phyloP scores from a whole-genome alignment of 2,113 vertebrate species.

The Ascaphus truei region DNA sequence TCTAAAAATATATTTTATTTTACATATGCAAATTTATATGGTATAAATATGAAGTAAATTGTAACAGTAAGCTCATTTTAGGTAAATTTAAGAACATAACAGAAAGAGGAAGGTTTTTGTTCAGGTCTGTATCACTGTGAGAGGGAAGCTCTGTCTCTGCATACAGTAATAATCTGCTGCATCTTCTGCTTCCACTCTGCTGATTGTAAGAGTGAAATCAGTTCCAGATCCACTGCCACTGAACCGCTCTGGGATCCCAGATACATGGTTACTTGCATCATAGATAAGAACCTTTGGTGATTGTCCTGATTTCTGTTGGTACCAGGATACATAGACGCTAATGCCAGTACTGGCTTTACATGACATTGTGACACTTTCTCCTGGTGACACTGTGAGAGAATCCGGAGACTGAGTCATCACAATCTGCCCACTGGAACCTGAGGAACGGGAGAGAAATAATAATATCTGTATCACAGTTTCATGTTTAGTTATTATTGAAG shows the following conservation, averaged over 20 bases:
- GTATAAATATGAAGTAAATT: too few species aligned
- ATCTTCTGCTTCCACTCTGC: conserved; percentile 39
- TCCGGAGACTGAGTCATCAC: conserved; percentile 45
- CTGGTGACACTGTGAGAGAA: background rate
- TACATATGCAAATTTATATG: too few species aligned
- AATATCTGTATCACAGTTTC: too few species aligned
- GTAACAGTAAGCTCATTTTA: too few species aligned
- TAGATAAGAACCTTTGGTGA: conserved; percentile 48
- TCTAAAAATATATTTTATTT: too few species aligned
- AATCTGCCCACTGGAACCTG: conserved; percentile 44
- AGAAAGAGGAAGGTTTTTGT: background rate
- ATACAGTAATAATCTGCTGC: conserved; percentile 51
- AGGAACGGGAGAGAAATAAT: background rate
- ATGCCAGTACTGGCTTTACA: conserved; percentile 32
- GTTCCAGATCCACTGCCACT: background rate
- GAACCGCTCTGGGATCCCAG: background rate
- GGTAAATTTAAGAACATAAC: too few species aligned
- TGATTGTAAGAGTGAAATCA: conserved; percentile 21
- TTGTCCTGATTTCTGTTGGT: conserved; percentile 36
- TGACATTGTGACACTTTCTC: conserved; percentile 22
- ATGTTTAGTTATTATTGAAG: too few species aligned
- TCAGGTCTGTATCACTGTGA: background rate
- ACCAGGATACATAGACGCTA: background rate
- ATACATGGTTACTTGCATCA: fast-evolving
- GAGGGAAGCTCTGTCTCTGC: background rate